Evolutionary conservation across 2,113 vertebrate genomes (phyloP).

Genomic region (Synchiropus splendidus): DNA sequence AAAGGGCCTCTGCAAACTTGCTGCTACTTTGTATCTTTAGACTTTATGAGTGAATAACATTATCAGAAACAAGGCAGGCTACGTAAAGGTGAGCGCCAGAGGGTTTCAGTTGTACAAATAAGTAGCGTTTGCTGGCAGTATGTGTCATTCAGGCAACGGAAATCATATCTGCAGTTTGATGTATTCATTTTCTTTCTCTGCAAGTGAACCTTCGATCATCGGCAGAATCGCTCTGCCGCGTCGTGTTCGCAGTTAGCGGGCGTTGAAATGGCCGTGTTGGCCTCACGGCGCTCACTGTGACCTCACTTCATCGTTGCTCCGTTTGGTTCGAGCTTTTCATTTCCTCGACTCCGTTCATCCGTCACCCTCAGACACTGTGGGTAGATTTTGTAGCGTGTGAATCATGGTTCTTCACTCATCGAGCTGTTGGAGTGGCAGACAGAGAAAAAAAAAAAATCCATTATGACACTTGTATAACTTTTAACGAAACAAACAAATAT

Average conservation of each 20-base stretch:
- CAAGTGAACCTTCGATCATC: constrained; percentile 18
- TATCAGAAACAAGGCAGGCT: constrained; percentile 4
- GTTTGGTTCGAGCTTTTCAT: constrained; percentile 28
- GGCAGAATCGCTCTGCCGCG: constrained; percentile 20
- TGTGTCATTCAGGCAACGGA: constrained; percentile 47
- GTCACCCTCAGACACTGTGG: constrained; percentile 52
- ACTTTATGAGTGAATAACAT: constrained; percentile 4
- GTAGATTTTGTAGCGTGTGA: constrained; percentile 73
- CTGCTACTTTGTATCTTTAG: too few species aligned
- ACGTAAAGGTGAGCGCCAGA: constrained; percentile 19
- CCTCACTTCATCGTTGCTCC: constrained; percentile 34
- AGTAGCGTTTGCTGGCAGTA: constrained; percentile 56
- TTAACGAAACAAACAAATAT: constrained; percentile 64
- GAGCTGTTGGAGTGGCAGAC: constrained; percentile 56
- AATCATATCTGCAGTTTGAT: too few species aligned
- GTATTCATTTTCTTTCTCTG: too few species aligned
- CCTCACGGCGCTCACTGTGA: constrained; percentile 65
- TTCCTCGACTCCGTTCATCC: constrained; percentile 24
- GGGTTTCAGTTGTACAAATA: constrained; percentile 51
- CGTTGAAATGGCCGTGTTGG: constrained; percentile 17
- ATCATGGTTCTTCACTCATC: constrained; percentile 58
- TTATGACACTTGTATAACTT: constrained; percentile 55
- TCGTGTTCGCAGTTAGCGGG: constrained; percentile 20
- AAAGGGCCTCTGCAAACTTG: too few species aligned
- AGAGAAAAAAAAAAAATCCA: constrained; percentile 37